Evolutionary conservation across 2,797 vertebrate genomes (phyloP), one percentile per base, ranked within the genome.

Genomic region (Rhinophrynus dorsalis): DNA sequence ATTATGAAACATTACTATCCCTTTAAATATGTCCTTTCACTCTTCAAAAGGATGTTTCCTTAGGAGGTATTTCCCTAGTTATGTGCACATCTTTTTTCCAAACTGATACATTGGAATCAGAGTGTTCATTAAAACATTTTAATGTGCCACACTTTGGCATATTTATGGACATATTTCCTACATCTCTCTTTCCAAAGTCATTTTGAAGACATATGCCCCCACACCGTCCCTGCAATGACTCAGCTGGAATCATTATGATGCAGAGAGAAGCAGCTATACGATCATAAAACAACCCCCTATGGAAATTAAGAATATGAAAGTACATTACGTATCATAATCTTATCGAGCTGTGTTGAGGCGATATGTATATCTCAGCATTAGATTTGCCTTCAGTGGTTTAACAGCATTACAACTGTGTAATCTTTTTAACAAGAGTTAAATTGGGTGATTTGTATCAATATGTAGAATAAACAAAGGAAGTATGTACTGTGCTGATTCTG

Each of bases 251-350:
- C 13, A 58, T 58, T 58, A 42, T 13, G 37, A 38, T 58, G 55
- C 18, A 26, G 18, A 58, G 13, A 18, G 27, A 52, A 17, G 33
- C 33, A 15, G 54, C 13, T 40, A 40, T 58, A 27, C 17, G 35
- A 58, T 40, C 55, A 42, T 58, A 38, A 58, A 42, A 26, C 33
- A 26, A 7, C 55, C 55, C 35, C 21, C 55, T 23, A 58, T 58
- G 55, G 55, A 58, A 58, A 58, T 58, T 23, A 58, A 37, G 35
- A 58, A 26, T 26, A 58, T 58, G 55, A 26, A 58, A 40, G 33
- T 27, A 40, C 35, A 42, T 58, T 58, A 58, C 5, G 29, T 15
- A 58, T 12, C 7, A 24, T 58, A 40, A 58, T 58, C 21, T 40
- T 58, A 40, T 37, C 6, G 55, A 58, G 55, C 21, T 38, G 33